Base-by-base conservation (phyloP, 2,113 vertebrate genomes). In the Lasiurus borealis region DNA sequence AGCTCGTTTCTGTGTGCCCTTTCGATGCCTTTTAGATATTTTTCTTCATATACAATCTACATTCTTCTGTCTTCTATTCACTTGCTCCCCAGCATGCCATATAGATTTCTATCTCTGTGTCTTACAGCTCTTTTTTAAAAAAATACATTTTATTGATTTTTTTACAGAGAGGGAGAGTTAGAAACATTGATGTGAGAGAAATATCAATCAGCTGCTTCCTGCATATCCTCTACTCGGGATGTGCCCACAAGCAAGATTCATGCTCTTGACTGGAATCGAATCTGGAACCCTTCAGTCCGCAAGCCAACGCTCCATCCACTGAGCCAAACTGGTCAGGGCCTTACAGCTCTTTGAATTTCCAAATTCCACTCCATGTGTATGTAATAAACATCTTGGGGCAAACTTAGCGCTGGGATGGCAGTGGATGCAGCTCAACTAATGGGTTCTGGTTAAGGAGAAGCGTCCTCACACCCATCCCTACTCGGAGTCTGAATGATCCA, bases 371-470 rank as follows among this genome's bases (percentile, higher is more conserved):
- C 73, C 40, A 69, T 6, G 5, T 54, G 31, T 50, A 66, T 40
- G 50, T 71, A 73, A 57, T 46, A 59, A 75, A 71, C 48, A 18
- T 23, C 34, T 23, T 50, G 13, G 11, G 52, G 14, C 31, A 95
- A 92, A 89, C 34, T 27, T 27, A 71, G 46, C 4, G 16, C 62
- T 27, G 4, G 19, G 36, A 57, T 75, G 29, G 57, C 62, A 92
- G 31, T 82, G 23, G 6, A 44, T 78, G 75, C 31, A 75, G 23
- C 25, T 54, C 23, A 76, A 40, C 5, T 36, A 71, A 59, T 1
- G 81, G 34, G 9, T n/a, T 92, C 50, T 36, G n/a, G 52, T 66
- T 54, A 91, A 93, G 52, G 23, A 94, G 5, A 92, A 50, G 21
- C 21, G 5, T 69, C 31, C 27, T 71, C 81, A 77, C 15, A 72